Percentiles rank a stretch among this genome's conserved stretches.
phyloP scores from a whole-genome alignment of 2,113 vertebrate species.

The Mola mola region DNA sequence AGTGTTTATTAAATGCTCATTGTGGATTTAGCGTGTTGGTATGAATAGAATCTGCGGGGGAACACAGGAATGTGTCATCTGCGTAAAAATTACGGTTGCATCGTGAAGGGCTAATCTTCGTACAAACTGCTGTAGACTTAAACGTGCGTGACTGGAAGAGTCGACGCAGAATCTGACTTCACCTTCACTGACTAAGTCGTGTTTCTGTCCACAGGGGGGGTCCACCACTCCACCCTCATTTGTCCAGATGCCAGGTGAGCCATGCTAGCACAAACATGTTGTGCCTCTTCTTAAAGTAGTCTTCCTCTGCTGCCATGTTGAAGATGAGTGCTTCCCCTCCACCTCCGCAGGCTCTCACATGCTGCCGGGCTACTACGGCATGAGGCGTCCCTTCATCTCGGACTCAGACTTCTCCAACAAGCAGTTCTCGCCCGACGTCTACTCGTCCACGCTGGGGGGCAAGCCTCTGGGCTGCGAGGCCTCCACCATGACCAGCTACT shows the following conservation, averaged over 20 bases:
- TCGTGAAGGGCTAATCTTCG: too few relatives aligned
- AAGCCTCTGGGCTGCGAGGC: slow-evolving; percentile 88
- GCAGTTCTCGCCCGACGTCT: slow-evolving; percentile 83
- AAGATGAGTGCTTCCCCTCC: background rate
- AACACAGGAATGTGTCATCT: too few relatives aligned
- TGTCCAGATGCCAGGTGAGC: slow-evolving; percentile 88
- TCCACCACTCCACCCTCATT: slow-evolving; percentile 76
- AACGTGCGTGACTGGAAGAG: too few relatives aligned
- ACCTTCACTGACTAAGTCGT: too few relatives aligned
- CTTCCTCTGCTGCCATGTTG: background rate
- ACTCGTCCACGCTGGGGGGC: slow-evolving; percentile 73
- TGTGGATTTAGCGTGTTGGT: too few relatives aligned
- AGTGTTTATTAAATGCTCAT: too few relatives aligned
- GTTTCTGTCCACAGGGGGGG: slow-evolving; percentile 80
- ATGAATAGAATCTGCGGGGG: too few relatives aligned
- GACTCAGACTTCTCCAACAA: slow-evolving; percentile 88
- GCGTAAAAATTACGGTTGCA: too few relatives aligned
- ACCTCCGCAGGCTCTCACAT: slow-evolving; percentile 83
- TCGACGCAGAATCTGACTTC: too few relatives aligned
- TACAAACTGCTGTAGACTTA: too few relatives aligned
- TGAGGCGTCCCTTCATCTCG: slow-evolving; percentile 85
- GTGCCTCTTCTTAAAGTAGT: background rate
- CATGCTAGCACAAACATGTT: too few relatives aligned
- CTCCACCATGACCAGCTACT: slow-evolving; percentile 78
- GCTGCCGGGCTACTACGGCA: slow-evolving; percentile 83